Base-by-base conservation (phyloP, 2,113 vertebrate genomes). In the Platichthys flesus region DNA sequence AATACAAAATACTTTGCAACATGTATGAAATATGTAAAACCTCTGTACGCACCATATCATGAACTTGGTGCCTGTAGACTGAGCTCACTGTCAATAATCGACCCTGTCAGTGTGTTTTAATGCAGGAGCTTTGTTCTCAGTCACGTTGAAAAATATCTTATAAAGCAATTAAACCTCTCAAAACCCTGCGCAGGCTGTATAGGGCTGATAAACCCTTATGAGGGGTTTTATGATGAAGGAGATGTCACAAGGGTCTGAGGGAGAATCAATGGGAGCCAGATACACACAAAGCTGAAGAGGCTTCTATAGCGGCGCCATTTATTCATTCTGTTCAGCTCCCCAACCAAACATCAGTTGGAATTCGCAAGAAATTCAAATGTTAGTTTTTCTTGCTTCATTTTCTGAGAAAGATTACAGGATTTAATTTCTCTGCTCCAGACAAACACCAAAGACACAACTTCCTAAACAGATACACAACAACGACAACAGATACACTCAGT, bases 201-300 rank as follows among this genome's bases (percentile, higher is more conserved):
- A n/a, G 18, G 20, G 51, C 51, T 54, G 51, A 49, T 54, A 8
- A 21, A 76, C 26, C 35, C 40, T 51, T 57, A 57, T 56, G n/a
- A 63, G 56, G 40, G 28, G 20, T 54, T 71, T 72, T 24, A 71
- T 76, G 63, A 72, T 63, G 49, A 71, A 66, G 37, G 63, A 28
- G 24, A 37, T 14, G 49, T 35, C 16, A 61, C 13, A n/a, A 49
- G 45, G 51, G 51, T 54, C 51, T 54, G 51, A 54, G 51, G 20
- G 18, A 21, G 51, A 54, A 21, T 54, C 51, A 54, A 54, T 54
- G 51, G n/a, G 47, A 26, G 18, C 8, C 57, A 62, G 49, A 68
- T 62, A 49, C 21, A 66, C 51, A 21, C 51, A n/a, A 20, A 3
- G 51, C 51, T 54, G 20, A n/a, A 54, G 51, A 54, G 51, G 51